Conservation (phyloP, 2,113 vertebrate genomes). For the Uria aalge region DNA sequence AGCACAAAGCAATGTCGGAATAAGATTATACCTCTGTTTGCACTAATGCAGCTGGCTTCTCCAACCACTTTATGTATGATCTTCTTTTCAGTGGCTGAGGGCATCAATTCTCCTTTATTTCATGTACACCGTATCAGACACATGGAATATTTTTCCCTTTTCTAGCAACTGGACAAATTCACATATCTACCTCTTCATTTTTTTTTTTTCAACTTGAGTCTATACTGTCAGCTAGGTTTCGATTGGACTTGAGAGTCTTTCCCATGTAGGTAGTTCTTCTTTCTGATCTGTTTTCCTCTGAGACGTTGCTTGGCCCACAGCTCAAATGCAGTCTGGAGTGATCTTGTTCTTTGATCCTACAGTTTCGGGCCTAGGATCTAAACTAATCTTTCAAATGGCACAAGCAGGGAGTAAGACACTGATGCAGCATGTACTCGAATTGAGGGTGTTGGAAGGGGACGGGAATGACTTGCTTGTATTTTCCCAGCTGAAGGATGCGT, state of each 20-base stretch:
- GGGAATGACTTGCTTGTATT: neutral
- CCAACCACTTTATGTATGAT: neutral
- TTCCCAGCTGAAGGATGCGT: neutral
- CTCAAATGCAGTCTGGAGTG: fast-evolving
- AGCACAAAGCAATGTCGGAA: neutral
- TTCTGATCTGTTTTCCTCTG: neutral
- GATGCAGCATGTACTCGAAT: fast-evolving
- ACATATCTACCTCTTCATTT: fast-evolving
- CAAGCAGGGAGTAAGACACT: neutral
- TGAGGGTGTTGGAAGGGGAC: neutral
- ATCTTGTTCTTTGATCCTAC: neutral
- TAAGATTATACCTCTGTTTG: neutral
- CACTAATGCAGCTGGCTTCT: constrained; percentile 15
- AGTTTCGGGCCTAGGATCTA: neutral
- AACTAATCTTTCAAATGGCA: neutral
- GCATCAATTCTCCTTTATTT: constrained; percentile 10
- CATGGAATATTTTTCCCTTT: neutral
- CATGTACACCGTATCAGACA: neutral
- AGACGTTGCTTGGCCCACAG: neutral
- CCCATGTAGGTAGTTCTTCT: neutral
- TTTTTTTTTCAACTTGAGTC: neutral
- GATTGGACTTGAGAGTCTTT: neutral
- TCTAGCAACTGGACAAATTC: neutral
- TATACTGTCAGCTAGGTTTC: neutral
- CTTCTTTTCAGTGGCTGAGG: constrained; percentile 5